Percentiles rank a stretch among this genome's conserved stretches.
These are phyloP conservation scores for Felis chaus DNA, from an alignment of 2,113 vertebrate genomes.

Conservation along the genomic window DNA sequence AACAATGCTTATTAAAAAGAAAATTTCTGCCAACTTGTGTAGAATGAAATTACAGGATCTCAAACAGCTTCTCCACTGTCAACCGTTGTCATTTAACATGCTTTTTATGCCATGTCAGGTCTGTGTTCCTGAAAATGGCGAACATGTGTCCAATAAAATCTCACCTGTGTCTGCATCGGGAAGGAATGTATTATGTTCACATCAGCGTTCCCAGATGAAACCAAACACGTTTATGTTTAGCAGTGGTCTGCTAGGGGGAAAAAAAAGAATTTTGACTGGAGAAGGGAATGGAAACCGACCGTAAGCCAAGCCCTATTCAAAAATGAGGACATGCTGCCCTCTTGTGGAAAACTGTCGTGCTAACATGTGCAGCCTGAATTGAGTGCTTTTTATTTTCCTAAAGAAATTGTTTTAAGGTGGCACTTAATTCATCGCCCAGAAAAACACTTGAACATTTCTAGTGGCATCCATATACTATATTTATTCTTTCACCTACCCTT, in stretches of 20 bases:
- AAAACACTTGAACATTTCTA: neutral
- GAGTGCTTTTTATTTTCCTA: neutral
- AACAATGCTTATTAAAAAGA: neutral
- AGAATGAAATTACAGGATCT: neutral
- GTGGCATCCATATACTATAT: neutral
- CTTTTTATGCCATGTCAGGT: neutral
- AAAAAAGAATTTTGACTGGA: neutral
- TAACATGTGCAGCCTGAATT: neutral
- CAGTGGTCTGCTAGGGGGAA: neutral
- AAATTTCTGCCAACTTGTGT: neutral
- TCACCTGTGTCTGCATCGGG: neutral
- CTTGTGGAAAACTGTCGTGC: slow-evolving; percentile 68
- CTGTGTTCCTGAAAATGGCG: neutral
- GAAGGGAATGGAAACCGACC: neutral
- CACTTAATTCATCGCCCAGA: neutral
- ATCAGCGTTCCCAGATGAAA: neutral
- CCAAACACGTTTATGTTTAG: slow-evolving; percentile 54
- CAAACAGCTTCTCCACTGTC: neutral
- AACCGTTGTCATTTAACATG: neutral
- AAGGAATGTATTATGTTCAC: neutral
- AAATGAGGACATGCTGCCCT: slow-evolving; percentile 78
- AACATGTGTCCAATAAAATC: neutral
- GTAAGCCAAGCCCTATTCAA: slow-evolving; percentile 30
- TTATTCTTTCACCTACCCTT: neutral
- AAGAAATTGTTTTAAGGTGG: neutral